Base-by-base conservation (phyloP, 2,888 invertebrate species). In the Pyrrhia umbra region DNA sequence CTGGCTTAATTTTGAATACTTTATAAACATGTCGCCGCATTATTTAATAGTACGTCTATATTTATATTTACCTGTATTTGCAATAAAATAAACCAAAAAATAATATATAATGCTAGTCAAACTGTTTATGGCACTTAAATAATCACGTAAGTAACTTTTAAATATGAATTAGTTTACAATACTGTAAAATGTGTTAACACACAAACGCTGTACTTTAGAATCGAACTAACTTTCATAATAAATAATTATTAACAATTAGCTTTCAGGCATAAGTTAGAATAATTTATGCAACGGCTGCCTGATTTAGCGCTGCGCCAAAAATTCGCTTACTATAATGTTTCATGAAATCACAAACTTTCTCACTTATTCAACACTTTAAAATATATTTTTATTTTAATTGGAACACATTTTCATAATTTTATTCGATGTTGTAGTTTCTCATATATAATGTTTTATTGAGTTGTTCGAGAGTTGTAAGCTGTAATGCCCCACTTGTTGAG, bases 401-500 rank as follows among this genome's bases (percentile, higher is more conserved):
- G 25, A 49, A 6, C 78, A 66, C 65, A 40, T 21, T 39, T 30
- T n/a, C 4, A 1, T 62, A 43, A 55, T 65, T 64, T 64, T 37
- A 9, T 43, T 49, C 6, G 6, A 20, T 51, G 18, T 42, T 40
- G 6, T 40, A 47, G 55, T 40, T 34, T 55, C 10, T 49, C 37
- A 34, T 10, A 30, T 30, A 37, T 68, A 13, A 65, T 72, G 64
- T 75, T 71, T 70, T 75, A 74, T 80, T 75, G 66, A 68, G 57
- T 71, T 68, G 72, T 68, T 73, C 74, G 75, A 67, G 71, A 84
- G 82, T 83, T 83, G 62, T 55, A 67, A 64, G 74, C 52, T 69
- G 50, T 74, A 55, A 64, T 74, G 70, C 78, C 80, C 86, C 89
- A 93, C 92, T 93, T 93, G 92, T 93, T 92, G 92, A 90, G 84